A percentile compares a stretch with the other conserved stretches of the same genome.
Evolutionary conservation across 1,140 invertebrate species (phyloP).

Genomic region (Euglossa dilemma): DNA sequence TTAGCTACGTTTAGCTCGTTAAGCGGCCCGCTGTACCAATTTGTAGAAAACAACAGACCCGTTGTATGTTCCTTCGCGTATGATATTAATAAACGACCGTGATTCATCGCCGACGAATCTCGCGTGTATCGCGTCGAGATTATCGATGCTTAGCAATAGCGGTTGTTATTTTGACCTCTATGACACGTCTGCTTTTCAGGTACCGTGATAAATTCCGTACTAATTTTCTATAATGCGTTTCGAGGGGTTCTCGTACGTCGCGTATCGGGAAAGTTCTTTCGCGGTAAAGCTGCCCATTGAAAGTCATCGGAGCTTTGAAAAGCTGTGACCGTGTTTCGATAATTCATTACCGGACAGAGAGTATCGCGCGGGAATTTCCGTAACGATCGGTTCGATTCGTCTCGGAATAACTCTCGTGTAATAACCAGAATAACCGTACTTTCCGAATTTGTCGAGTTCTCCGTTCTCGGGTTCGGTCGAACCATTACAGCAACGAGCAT

Average conservation of each 20-base stretch:
- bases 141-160: no score
- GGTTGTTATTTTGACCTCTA: no score
- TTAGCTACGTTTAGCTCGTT: slow-evolving; percentile 51
- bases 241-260: no score
- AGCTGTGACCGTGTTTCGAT: not conserved
- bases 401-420: not conserved
- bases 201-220: not conserved
- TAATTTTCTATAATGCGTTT: not conserved
- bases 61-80: slow-evolving; percentile 41
- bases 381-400: not conserved
- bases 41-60: slow-evolving; percentile 53
- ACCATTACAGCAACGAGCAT: no score
- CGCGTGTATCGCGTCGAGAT: not conserved
- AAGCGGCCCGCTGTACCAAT: slow-evolving; percentile 59
- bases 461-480: no score
- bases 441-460: no score
- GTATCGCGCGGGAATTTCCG: not conserved
- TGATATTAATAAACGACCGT: slow-evolving; percentile 59
- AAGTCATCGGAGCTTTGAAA: not conserved
- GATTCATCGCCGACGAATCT: slow-evolving; percentile 33
- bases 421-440: not conserved
- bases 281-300: not conserved
- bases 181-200: not conserved
- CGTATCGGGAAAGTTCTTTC: no score
- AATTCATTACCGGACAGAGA: not conserved